A percentile compares a stretch with the other conserved stretches of the same genome.
phyloP scores from a whole-genome alignment of 2,888 invertebrate species.

The Pachymerium ferrugineum region DNA sequence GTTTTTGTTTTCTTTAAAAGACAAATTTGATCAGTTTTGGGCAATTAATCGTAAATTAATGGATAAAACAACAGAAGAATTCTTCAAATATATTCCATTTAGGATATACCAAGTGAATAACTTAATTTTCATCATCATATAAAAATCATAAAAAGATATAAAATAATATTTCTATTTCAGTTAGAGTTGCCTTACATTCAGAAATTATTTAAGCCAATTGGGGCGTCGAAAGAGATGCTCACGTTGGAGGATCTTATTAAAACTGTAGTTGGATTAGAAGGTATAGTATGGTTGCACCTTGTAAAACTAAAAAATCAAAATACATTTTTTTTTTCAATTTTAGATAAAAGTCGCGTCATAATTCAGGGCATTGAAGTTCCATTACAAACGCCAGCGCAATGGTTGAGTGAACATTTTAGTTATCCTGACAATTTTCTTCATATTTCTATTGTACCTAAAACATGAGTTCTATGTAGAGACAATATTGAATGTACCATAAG shows the following conservation, averaged over 20 bases:
- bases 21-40: constrained; percentile 99
- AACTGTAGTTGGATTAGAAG: constrained; percentile 55
- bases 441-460: constrained; percentile 50
- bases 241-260: constrained; percentile 64
- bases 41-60: constrained; percentile 90
- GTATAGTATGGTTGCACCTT: background rate
- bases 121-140: background rate
- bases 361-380: constrained; percentile 89
- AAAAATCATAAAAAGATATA: background rate
- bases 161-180: constrained; percentile 34
- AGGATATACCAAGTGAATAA: constrained; percentile 54
- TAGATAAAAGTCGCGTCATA: constrained; percentile 57
- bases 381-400: constrained; percentile 82
- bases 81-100: constrained; percentile 84
- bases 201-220: constrained; percentile 67
- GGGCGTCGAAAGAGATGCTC: constrained; percentile 62
- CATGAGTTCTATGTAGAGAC: too few relatives aligned
- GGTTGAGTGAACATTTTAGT: constrained; percentile 96
- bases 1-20: constrained; percentile 52
- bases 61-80: constrained; percentile 73
- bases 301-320: background rate
- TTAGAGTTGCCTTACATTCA: constrained; percentile 65
- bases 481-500: too few relatives aligned
- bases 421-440: constrained; percentile 99
- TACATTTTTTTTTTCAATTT: constrained; percentile 29